Evolutionary conservation across 2,113 vertebrate genomes (phyloP), one percentile per base, ranked within the genome.

Genomic region (Ictalurus punctatus): DNA sequence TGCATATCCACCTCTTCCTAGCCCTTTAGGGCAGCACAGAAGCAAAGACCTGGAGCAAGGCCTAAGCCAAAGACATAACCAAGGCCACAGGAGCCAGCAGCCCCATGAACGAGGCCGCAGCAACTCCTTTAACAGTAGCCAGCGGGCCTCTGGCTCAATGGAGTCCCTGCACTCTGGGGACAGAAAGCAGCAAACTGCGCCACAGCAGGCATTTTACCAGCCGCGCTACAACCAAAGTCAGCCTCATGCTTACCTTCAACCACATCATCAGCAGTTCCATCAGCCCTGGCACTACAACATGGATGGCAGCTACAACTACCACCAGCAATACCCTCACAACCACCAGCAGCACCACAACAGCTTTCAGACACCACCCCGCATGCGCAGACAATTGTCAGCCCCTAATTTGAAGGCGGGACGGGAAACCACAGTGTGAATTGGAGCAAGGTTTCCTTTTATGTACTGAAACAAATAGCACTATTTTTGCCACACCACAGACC

Each of bases 311-410:
- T 88, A 94, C 85, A 93, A 88, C 34, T 91, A 59, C 90, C 89
- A 90, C 86, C 94, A 93, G 90, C 96, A 94, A 86, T 94, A 94
- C 6, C 94, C 93, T 30, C 96, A 95, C 80, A 86, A 92, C 74
- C 96, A 96, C 37, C 95, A 95, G 27, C 92, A 92, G 93, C 96
- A 95, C 90, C 95, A 94, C 44, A 89, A 90, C 94, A 96, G 93
- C 91, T 97, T 96, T 90, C 96, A 95, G 90, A 96, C 97, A 0
- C 98, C 98, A 25, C 98, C 98, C 0, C 95, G 97, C 88, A 99
- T 99, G 97, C 96, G 97, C 92, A 96, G 98, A 84, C 98, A 99
- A 83, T 93, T 97, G 94, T 99, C 98, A 0, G 98, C 97, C 0
- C 98, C 98, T 6, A 99, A 99, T 94, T 97, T 99, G 91, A 99